Evolutionary conservation across 2,113 vertebrate species (phyloP), one percentile per base, ranked within the genome.

Genomic region (Sander vitreus): DNA sequence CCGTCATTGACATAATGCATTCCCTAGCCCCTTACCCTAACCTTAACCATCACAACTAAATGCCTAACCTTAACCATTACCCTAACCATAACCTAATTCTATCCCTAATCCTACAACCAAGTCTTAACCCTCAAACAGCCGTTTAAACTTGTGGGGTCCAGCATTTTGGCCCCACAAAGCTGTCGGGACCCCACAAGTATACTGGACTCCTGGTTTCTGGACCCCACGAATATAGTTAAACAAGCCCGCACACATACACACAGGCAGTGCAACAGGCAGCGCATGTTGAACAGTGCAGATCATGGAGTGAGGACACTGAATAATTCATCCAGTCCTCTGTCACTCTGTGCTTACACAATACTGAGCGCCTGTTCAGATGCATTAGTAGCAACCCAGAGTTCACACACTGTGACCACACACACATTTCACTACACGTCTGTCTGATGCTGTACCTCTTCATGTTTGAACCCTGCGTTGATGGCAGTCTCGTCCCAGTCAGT

Each of bases 241-340:
- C 30, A 30, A 30, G 30, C 30, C 30, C 30, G 4, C 30, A 30
- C 30, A 30, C 30, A 30, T 15, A 66, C 43, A 27, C 64, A 67
- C 39, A 47, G 15, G 36, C 48, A 83, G 13, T 54, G 33, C 50
- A 71, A 86, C 73, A 73, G 51, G n/a, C 60, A 65, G 58, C 9
- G 15, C 39, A 70, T 81, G 62, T 80, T 70, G 58, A 80, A 64
- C 80, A 69, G 85, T 63, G 68, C 69, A 78, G 83, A 86, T 84
- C 87, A 89, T 84, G 77, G n/a, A 83, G 69, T 43, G 77, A 89
- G 51, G 33, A 68, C 54, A 58, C 50, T 92, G 87, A 89, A 92
- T 94, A 83, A 93, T 93, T 93, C 84, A 91, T 88, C 45, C 14
- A 11, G 73, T 74, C 76, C 65, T 58, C 78, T 86, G 83, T 62